Evolutionary conservation across 2,888 invertebrate genomes (phyloP).

Genomic region (Lycocerus yunnanus): DNA sequence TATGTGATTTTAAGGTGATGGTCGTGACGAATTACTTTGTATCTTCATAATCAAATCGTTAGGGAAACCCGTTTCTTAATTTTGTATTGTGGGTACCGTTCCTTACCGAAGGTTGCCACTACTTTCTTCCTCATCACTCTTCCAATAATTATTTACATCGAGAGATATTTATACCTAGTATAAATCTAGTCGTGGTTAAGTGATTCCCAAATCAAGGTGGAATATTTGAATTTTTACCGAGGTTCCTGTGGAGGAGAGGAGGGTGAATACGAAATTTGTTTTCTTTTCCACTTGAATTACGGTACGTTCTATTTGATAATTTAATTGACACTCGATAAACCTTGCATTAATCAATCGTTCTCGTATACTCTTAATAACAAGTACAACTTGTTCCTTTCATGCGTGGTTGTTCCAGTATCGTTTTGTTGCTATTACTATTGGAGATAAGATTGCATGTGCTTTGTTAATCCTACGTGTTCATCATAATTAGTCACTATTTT

Average conservation of each 20-base stretch:
- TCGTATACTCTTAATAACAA: background rate
- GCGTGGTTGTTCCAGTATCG: background rate
- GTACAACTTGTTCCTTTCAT: background rate
- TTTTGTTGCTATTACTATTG: background rate
- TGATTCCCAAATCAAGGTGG: background rate
- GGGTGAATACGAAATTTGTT: background rate
- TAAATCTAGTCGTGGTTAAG: too few species aligned
- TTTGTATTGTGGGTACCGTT: background rate
- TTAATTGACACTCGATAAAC: background rate
- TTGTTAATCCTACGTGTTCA: background rate
- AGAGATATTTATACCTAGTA: too few species aligned
- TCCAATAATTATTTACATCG: background rate
- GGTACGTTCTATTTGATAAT: background rate
- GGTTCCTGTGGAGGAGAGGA: background rate
- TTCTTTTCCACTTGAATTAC: background rate
- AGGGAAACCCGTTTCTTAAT: background rate
- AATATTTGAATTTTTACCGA: background rate
- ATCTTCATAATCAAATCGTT: background rate
- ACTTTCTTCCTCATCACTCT: background rate
- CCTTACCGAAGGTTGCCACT: background rate
- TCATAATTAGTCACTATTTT: constrained; percentile 11
- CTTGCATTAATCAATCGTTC: background rate
- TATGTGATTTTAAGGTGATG: background rate
- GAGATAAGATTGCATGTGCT: constrained; percentile 8
- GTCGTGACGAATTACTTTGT: background rate